Conservation (phyloP, 2,113 vertebrate species). For the Arizona elegans region DNA sequence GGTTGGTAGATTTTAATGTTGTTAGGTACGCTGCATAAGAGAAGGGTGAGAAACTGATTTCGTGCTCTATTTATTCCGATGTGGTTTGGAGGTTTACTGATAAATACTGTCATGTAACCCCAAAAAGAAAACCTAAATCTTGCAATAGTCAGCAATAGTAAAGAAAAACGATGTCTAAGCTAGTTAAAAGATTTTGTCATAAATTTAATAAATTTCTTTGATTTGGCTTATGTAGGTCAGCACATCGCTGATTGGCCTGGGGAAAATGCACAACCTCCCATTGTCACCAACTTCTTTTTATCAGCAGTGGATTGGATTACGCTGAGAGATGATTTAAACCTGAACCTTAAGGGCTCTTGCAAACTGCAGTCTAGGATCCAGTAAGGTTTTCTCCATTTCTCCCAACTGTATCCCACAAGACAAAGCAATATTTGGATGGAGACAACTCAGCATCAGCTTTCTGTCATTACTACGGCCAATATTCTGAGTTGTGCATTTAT, state of each 20-base stretch:
- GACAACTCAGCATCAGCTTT: neutral
- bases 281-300: neutral
- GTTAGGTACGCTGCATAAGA: conserved; percentile 58
- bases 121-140: conserved; percentile 37
- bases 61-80: conserved; percentile 64
- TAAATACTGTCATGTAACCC: conserved; percentile 40
- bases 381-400: neutral
- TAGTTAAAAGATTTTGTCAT: conserved; percentile 16
- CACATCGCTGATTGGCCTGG: neutral
- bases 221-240: conserved; percentile 7
- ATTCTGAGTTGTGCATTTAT: neutral
- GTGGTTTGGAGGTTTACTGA: conserved; percentile 58
- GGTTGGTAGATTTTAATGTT: conserved; percentile 50
- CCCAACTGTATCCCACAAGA: neutral
- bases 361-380: neutral
- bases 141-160: conserved; percentile 44
- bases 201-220: conserved; percentile 9
- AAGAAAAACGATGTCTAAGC: conserved; percentile 35
- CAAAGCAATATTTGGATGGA: neutral
- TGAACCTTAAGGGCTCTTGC: neutral
- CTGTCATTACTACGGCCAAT: neutral
- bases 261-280: neutral
- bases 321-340: neutral
- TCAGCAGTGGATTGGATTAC: neutral
- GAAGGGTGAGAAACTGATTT: conserved; percentile 64